Evolutionary conservation across 2,797 vertebrate species (phyloP), one percentile per base, ranked within the genome.

Genomic region (Pantherophis vulpinus): DNA sequence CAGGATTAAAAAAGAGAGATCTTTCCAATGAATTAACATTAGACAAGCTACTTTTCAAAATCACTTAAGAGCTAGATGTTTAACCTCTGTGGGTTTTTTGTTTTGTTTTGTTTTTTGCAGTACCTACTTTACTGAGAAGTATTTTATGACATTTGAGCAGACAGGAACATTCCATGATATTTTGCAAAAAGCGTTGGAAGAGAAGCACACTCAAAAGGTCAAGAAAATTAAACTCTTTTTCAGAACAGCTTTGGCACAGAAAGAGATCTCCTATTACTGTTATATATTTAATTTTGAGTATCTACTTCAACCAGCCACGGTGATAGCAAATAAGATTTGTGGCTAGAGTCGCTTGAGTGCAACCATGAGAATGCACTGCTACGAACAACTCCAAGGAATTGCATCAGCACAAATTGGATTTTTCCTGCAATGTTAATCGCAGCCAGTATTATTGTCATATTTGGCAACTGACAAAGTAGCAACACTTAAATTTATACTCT

Each of bases 201-300:
- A 87, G 55, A 87, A 90, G 61, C 56, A 74, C 18, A 8, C 5
- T 59, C 59, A 92, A 90, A 94, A 92, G 60, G 88, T 90, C 79
- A 92, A 55, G n/a, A 91, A 92, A 92, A 63, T 51, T 66, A 86
- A 93, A 32, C 51, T 89, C 60, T 93, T 92, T 92, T 87, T 70
- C 29, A 86, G 20, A 89, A 32, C 10, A 70, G 60, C 79, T 74
- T 66, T n/a, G 8, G 20, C 89, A 90, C 14, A 1, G 61, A 51
- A 90, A 92, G 29, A 92, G 60, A 14, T 63, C 8, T 56, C 9
- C 89, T 91, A 61, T 91, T 93, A 83, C 32, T 16, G 56, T 89
- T 93, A 83, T 20, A 9, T 42, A 66, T 83, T 86, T 55, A 79
- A 60, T 51, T 74, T 59, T 60, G 87, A 87, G 83, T 32, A 29